These are phyloP conservation scores for Chiloscyllium punctatum DNA, from an alignment of 2,797 vertebrate species.

Conservation along the genomic window DNA sequence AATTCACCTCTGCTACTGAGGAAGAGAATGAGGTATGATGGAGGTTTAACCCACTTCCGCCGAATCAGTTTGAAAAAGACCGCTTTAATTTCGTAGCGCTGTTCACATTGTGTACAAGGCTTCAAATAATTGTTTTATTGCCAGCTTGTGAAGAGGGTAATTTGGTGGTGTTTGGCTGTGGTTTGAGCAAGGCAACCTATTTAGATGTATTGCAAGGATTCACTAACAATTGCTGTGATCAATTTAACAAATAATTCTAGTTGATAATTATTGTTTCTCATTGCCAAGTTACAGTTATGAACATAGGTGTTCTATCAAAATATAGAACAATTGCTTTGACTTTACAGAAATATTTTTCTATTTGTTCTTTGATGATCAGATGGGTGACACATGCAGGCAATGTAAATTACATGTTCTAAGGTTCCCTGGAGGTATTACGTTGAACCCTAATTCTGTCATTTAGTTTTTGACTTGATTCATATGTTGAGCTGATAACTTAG, in stretches of 20 bases:
- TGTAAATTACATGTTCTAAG: neutral
- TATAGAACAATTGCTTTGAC: neutral
- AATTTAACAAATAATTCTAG: neutral
- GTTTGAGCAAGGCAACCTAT: neutral
- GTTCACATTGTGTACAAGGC: constrained; percentile 16
- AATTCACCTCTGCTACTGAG: constrained; percentile 57
- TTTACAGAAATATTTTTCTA: neutral
- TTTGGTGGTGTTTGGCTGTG: neutral
- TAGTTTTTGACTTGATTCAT: neutral
- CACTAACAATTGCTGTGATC: neutral
- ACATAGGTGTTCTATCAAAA: neutral
- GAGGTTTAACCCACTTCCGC: neutral
- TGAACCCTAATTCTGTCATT: neutral
- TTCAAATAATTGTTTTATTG: neutral
- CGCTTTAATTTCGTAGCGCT: constrained; percentile 41
- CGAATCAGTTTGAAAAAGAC: constrained; percentile 39
- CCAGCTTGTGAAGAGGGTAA: neutral
- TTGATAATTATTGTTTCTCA: neutral
- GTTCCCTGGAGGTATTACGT: neutral
- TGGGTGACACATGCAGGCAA: neutral
- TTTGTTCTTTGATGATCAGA: neutral
- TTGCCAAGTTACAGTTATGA: neutral
- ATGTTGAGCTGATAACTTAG: neutral
- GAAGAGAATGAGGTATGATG: constrained; percentile 66
- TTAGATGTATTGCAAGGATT: neutral